Conservation (phyloP, 1,140 invertebrate species). For the Harpegnathos saltator region DNA sequence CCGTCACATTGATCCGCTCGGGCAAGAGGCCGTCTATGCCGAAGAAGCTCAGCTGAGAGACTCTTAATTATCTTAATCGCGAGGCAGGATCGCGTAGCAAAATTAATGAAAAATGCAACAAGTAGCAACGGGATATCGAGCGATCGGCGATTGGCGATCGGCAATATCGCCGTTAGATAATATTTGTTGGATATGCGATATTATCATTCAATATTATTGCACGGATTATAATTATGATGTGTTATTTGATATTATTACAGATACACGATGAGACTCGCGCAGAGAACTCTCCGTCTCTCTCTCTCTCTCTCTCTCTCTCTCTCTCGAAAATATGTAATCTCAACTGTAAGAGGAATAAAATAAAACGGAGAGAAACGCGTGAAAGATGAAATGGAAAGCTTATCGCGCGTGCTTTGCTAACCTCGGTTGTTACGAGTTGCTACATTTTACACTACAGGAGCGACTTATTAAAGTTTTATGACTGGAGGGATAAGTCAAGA, state of each 20-base stretch:
- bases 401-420: slow-evolving; percentile 27
- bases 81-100: not conserved
- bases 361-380: slow-evolving; percentile 10
- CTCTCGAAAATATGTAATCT: not conserved
- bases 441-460: slow-evolving; percentile 28
- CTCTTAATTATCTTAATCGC: not conserved
- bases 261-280: not conserved
- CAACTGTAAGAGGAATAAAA: slow-evolving; percentile 1
- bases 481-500: slow-evolving; percentile 37
- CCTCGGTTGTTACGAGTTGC: not conserved
- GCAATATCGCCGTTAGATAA: too few relatives aligned
- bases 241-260: slow-evolving; percentile 7
- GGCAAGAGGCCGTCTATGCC: not conserved
- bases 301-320: not conserved
- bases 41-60: not conserved
- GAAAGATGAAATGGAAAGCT: slow-evolving; percentile 45
- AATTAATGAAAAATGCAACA: slow-evolving; percentile 2
- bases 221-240: not conserved
- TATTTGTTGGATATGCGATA: too few relatives aligned
- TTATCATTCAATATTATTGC: too few relatives aligned
- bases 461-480: slow-evolving; percentile 54
- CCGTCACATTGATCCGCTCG: slow-evolving; percentile 32
- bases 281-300: slow-evolving; percentile 13
- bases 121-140: not conserved
- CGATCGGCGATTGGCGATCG: too few relatives aligned